Base-by-base conservation (phyloP, 2,888 invertebrate species). In the Andrena bucephala region DNA sequence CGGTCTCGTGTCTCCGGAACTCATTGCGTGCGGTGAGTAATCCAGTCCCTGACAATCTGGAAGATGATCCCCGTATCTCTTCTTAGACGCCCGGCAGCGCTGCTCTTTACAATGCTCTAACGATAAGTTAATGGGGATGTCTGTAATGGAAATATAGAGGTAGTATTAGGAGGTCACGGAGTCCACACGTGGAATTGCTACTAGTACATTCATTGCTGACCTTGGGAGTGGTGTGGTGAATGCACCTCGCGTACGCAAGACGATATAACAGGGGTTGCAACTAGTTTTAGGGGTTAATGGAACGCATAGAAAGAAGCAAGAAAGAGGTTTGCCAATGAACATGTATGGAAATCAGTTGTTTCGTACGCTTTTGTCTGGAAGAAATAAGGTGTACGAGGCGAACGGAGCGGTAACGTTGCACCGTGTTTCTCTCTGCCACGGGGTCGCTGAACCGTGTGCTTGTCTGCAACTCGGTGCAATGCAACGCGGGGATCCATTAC, bases 1-100 rank as follows among this genome's bases (percentile, higher is more conserved):
- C 92, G 97, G 97, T 82, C 95, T 98, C 92, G 97, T 98, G 90
- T 96, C 97, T 81, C 96, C 97, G 16, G 98, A 98, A 94, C 96
- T 99, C 88, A 96, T 97, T 93, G 96, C 96, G 87, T 96, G 96
- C 94, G 98, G 99, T 99, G 95, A 97, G 97, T 96, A 81, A 72
- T 16, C 31, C 29, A 52, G 8, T 24, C 65, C 65, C 29, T 16
- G 27, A 16, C 31, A 24, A 54, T 3, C 67, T 31, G 13, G 7
- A 29, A 36, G 36, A 57, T 27, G 57, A 57, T 27, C 24, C 24
- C 24, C 4, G 20, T 8, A 24, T 27, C 24, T 10, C 57, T 1
- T 4, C 8, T 1, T 1, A 24, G 24, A 20, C 57, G 24, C 42
- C 16, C 16, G 1, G 42, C 42, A 16, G 42, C 42, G 42, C 16